Evolutionary conservation across 2,113 vertebrate genomes (phyloP), one percentile per base, ranked within the genome.

Genomic region (Crypturellus undulatus): DNA sequence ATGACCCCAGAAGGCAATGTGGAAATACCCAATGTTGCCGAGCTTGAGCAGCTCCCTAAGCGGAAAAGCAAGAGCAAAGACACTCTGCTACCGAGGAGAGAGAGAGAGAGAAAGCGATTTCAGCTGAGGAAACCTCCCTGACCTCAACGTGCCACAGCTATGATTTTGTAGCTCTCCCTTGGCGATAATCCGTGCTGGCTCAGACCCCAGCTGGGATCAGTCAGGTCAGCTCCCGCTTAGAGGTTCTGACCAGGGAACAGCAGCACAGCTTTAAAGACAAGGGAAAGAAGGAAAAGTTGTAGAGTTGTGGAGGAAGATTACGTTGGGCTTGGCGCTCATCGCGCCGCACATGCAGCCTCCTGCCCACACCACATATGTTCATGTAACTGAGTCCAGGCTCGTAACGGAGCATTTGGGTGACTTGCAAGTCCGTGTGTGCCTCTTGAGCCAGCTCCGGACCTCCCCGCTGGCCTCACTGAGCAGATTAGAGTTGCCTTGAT

Each of bases 121-220:
- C 86, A 94, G 69, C 83, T 84, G 77, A 90, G 72, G 87, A 96
- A 89, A 79, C 65, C 64, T 94, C 96, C 76, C 36, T 90, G 88
- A 96, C 90, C 93, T 95, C 75, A 0, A 32, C n/a, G 3, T 92
- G 72, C 87, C 85, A 47, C 85, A 89, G 65, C 79, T 84, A 16
- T 68, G 83, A 72, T 88, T 90, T n/a, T 87, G 83, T 81, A 93
- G 79, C 93, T 92, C 62, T 93, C 52, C 43, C 13, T 43, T 89
- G 85, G 92, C 84, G 88, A 69, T 97, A 96, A 97, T 96, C 96
- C 72, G 4, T 34, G 58, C 69, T 95, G 93, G 94, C 95, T 96
- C 80, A 84, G 79, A 76, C 88, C 80, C 88, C 88, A 64, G 79
- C 70, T 84, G 79, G 82, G 93, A 90, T 92, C 88, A 96, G 90